Conservation (phyloP, 2,113 vertebrate species). For the Pollachius pollachius region DNA sequence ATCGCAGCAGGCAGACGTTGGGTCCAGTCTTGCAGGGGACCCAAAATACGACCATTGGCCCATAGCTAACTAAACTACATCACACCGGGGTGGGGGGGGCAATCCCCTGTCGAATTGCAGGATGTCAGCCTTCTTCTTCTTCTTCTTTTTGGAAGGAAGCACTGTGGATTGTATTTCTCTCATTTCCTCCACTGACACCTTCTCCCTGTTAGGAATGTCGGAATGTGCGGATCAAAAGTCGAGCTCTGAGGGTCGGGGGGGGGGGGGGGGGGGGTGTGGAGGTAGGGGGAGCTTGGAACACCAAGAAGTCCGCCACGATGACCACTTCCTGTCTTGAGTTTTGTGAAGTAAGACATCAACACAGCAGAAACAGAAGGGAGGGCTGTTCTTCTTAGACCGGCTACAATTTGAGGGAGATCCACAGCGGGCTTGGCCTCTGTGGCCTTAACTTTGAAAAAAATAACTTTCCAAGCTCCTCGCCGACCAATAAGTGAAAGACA, state of each 20-base stretch:
- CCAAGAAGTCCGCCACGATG: constrained; percentile 18
- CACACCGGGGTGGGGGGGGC: constrained; percentile 33
- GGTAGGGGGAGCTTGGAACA: not conserved
- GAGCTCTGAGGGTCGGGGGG: not conserved
- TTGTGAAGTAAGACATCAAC: constrained; percentile 31
- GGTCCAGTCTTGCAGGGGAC: too few species aligned
- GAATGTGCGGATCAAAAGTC: constrained; percentile 43
- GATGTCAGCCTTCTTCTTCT: constrained; percentile 35
- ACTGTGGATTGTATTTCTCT: constrained; percentile 61
- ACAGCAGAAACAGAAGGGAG: not conserved
- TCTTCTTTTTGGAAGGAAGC: constrained; percentile 37
- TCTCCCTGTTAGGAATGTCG: constrained; percentile 59
- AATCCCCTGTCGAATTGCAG: constrained; percentile 64
- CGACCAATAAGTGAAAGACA: constrained; percentile 61
- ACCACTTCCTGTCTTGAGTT: constrained; percentile 37
- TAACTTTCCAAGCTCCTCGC: constrained; percentile 51
- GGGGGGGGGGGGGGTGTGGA: not conserved
- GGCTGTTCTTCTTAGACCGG: not conserved
- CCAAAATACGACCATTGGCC: too few species aligned
- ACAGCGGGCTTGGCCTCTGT: constrained; percentile 8
- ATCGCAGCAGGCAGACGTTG: too few species aligned
- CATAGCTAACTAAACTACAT: not conserved
- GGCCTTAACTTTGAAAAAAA: constrained; percentile 5
- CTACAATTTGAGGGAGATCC: too few species aligned
- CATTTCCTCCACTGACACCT: constrained; percentile 63